Evolutionary conservation across 2,113 vertebrate genomes (phyloP).

Genomic region (Rhinoderma darwinii): DNA sequence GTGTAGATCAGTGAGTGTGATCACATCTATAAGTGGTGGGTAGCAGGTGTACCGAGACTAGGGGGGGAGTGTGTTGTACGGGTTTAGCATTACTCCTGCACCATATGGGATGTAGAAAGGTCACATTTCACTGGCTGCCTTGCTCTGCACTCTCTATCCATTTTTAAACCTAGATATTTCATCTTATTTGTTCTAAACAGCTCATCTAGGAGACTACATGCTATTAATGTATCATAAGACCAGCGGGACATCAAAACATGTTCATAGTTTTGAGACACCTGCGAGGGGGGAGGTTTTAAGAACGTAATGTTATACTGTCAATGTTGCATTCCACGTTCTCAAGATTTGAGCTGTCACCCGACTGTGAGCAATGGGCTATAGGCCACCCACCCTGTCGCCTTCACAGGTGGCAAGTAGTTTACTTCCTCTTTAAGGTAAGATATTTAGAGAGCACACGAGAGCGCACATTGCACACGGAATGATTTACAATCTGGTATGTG

Average conservation of each 20-base stretch:
- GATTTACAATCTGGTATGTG: neutral
- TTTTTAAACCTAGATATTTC: neutral
- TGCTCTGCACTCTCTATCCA: neutral
- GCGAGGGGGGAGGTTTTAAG: neutral
- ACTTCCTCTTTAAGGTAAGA: neutral
- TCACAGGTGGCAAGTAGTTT: too few species aligned
- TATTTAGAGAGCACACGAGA: neutral
- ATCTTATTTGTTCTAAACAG: neutral
- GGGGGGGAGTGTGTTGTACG: neutral
- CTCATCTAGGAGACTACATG: neutral
- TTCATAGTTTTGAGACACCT: neutral
- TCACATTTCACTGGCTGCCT: neutral
- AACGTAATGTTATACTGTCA: neutral
- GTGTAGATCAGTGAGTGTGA: neutral
- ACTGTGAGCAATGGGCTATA: neutral
- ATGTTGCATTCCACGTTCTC: too few species aligned
- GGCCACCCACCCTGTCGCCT: neutral
- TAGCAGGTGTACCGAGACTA: neutral
- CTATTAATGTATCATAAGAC: neutral
- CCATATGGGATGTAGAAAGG: slow-evolving; percentile 19
- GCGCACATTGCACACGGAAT: neutral
- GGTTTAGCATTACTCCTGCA: slow-evolving; percentile 16
- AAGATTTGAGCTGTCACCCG: neutral
- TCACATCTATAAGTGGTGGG: neutral
- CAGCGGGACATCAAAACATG: neutral